phyloP scores from a whole-genome alignment of 2,113 vertebrate genomes.

The Coturnix japonica region DNA sequence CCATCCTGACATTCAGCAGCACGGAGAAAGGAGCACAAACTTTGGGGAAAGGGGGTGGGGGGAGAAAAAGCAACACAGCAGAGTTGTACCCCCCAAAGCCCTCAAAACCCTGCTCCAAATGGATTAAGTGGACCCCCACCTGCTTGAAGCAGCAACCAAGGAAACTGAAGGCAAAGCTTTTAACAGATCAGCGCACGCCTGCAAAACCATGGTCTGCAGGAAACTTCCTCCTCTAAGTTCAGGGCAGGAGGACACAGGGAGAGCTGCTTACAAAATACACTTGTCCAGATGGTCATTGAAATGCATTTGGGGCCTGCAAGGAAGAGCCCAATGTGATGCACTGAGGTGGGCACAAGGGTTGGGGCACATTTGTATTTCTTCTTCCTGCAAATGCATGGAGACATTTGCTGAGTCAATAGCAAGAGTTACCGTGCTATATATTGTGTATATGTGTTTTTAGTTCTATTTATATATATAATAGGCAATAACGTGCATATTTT shows the following conservation, averaged over 20 bases:
- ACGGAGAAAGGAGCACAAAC: neutral
- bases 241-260: neutral
- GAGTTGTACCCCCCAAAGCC: neutral
- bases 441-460: neutral
- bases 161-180: neutral
- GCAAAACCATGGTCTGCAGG: neutral
- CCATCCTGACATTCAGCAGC: neutral
- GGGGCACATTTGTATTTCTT: neutral
- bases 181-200: neutral
- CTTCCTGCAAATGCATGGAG: neutral
- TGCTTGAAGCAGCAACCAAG: neutral
- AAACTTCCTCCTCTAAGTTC: neutral
- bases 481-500: neutral
- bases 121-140: no score
- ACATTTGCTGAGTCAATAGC: neutral
- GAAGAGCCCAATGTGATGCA: accelerated
- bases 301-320: neutral
- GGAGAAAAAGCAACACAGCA: neutral
- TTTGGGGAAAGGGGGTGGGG: no score
- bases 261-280: neutral
- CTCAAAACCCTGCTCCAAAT: neutral
- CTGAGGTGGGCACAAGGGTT: neutral
- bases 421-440: neutral
- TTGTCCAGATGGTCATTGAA: no score
- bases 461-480: neutral